Percentiles rank a stretch among this genome's conserved stretches.
These are phyloP conservation scores for Monoplex corrugatus DNA, from an alignment of 2,888 invertebrate genomes.

Conservation along the genomic window DNA sequence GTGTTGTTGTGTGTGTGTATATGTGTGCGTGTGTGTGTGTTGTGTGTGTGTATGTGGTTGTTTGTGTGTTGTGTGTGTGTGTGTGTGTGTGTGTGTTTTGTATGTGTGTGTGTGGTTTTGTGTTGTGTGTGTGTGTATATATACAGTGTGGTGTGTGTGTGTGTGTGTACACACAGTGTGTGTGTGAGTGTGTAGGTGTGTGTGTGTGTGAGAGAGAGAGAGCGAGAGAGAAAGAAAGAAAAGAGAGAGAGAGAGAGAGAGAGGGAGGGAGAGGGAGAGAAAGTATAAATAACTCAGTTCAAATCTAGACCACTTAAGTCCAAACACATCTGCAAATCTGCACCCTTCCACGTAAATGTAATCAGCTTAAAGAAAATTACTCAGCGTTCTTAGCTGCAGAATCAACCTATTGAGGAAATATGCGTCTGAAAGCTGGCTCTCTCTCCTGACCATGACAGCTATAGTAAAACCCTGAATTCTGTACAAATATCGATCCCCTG, in stretches of 20 bases:
- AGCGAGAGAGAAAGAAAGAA: not conserved
- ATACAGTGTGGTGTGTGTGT: not conserved
- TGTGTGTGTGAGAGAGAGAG: too few relatives aligned
- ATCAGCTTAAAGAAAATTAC: not conserved
- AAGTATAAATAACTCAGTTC: not conserved
- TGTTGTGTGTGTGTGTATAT: not conserved
- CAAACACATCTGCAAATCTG: too few relatives aligned
- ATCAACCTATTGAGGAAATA: not conserved
- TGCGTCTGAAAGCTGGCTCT: not conserved
- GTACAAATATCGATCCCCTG: too few relatives aligned
- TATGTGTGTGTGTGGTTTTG: not conserved
- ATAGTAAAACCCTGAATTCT: too few relatives aligned
- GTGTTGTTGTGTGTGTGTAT: not conserved
- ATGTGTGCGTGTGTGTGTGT: not conserved
- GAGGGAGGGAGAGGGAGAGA: not conserved
- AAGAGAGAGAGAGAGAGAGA: constrained; percentile 14
- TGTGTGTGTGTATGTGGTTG: not conserved
- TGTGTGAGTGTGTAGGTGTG: too few relatives aligned
- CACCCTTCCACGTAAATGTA: too few relatives aligned
- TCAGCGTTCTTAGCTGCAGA: not conserved
- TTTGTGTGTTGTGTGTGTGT: too few relatives aligned
- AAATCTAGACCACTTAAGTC: too few relatives aligned
- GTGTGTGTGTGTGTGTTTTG: too few relatives aligned
- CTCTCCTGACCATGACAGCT: too few relatives aligned
- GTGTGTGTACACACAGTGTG: not conserved